phyloP scores from a whole-genome alignment of 2,888 invertebrate species.

The Stenoptilia bipunctidactyla region DNA sequence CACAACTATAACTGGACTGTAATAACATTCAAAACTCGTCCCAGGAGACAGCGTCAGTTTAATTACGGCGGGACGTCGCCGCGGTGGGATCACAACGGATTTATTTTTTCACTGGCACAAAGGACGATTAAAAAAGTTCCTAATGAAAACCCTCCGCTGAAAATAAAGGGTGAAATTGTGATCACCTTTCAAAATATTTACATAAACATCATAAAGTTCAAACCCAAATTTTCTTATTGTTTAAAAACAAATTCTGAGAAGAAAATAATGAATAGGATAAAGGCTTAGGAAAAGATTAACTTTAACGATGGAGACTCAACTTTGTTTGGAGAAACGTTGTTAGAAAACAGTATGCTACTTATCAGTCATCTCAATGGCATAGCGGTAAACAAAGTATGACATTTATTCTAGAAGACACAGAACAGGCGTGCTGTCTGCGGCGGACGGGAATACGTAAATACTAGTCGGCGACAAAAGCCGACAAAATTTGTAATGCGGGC shows the following conservation, averaged over 20 bases:
- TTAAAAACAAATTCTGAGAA: background rate
- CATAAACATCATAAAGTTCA: constrained; percentile 14
- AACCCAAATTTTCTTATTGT: constrained; percentile 3
- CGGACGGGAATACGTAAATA: background rate
- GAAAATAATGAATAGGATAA: no score
- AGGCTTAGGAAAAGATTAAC: background rate
- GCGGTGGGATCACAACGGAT: constrained; percentile 52
- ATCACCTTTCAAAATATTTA: constrained; percentile 25
- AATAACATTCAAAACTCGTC: constrained; percentile 69
- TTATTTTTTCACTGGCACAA: constrained; percentile 60
- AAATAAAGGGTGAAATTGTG: constrained; percentile 48
- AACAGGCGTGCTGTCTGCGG: background rate
- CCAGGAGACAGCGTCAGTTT: constrained; percentile 62
- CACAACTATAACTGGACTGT: constrained; percentile 55
- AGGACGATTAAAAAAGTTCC: constrained; percentile 68
- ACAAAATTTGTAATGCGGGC: no score
- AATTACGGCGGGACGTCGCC: constrained; percentile 54
- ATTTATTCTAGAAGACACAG: background rate
- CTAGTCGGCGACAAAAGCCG: background rate
- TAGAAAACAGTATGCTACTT: background rate
- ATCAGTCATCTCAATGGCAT: background rate
- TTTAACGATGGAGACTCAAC: background rate
- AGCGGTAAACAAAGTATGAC: background rate
- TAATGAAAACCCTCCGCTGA: constrained; percentile 49
- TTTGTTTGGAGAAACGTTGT: background rate